Conservation (phyloP, 2,888 invertebrate species). For the Villa cingulata region DNA sequence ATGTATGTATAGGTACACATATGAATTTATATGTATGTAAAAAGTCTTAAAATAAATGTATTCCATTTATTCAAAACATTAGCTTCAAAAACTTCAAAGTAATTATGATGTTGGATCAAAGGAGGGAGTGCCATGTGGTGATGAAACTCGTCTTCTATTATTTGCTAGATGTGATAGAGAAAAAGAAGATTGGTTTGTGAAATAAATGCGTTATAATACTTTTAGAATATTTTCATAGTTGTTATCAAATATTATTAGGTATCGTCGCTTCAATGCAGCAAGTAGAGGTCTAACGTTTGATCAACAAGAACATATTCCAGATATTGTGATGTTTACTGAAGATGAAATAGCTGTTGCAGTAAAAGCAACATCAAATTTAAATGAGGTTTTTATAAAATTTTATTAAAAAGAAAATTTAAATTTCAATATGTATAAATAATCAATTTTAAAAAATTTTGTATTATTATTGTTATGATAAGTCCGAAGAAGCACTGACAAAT, state of each 20-base stretch:
- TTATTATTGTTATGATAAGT: no score
- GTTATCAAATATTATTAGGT: conserved; percentile 16
- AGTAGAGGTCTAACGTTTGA: conserved; percentile 28
- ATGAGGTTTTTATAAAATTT: no score
- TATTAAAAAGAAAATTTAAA: no score
- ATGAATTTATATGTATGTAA: no score
- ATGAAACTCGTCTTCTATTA: conserved; percentile 30
- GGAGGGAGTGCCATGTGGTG: conserved; percentile 28
- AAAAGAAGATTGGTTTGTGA: conserved; percentile 31
- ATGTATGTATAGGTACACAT: no score
- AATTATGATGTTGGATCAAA: conserved; percentile 5
- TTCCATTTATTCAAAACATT: not conserved
- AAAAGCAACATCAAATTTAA: not conserved
- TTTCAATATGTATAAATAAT: no score
- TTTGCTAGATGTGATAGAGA: conserved; percentile 33
- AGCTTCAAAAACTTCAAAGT: conserved; percentile 28
- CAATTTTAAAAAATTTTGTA: no score
- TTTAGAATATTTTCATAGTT: not conserved
- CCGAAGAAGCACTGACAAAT: no score
- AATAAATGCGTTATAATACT: not conserved
- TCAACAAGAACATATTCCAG: conserved; percentile 28
- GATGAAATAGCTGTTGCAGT: conserved; percentile 24
- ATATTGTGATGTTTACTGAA: conserved; percentile 26
- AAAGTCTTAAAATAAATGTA: no score
- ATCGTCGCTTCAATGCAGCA: conserved; percentile 30